phyloP scores from a whole-genome alignment of 2,113 vertebrate species.

The Notarius lentiginosus region DNA sequence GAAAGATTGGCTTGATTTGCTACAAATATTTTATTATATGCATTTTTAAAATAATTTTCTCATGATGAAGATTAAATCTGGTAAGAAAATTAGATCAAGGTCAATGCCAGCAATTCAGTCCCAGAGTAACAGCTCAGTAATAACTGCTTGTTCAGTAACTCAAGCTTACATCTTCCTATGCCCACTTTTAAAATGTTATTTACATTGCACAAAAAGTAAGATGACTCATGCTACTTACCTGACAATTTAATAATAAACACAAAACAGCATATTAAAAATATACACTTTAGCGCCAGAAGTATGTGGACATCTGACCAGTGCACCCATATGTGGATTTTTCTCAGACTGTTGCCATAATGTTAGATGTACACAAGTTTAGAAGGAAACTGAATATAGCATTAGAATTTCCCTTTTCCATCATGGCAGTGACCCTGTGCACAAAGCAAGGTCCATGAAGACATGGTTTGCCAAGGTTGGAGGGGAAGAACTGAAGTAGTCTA shows the following conservation, averaged over 20 bases:
- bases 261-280: background rate
- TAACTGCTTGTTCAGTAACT: background rate
- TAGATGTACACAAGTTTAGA: background rate
- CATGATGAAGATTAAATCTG: background rate
- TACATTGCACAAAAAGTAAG: background rate
- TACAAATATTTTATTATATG: background rate
- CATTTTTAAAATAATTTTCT: background rate
- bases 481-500: background rate
- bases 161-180: background rate
- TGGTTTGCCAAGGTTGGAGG: background rate
- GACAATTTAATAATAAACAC: background rate
- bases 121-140: background rate
- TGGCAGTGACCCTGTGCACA: background rate
- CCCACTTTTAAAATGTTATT: background rate
- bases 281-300: background rate
- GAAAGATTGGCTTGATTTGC: background rate
- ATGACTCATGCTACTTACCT: background rate
- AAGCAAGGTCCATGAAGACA: background rate
- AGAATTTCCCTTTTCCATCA: background rate
- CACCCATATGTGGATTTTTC: background rate
- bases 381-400: background rate
- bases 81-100: background rate
- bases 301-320: background rate
- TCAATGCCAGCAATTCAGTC: background rate
- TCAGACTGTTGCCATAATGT: background rate